A percentile compares a stretch with the other conserved stretches of the same genome.
Evolutionary conservation across 53 echinoderm and acorn worm species (phyloP).

Genomic region (Apostichopus leukothele): DNA sequence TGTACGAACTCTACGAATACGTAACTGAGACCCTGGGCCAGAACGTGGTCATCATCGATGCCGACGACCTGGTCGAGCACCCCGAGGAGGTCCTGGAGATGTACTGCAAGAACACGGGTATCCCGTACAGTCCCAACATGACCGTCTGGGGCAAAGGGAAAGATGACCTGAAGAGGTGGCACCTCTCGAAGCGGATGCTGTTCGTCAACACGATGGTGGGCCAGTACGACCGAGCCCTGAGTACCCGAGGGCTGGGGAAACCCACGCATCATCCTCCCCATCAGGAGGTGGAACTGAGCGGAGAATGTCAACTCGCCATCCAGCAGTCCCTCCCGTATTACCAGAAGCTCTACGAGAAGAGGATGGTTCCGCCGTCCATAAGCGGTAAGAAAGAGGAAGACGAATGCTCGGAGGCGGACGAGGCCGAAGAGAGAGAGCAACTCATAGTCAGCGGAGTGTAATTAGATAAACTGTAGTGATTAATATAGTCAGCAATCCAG

Average conservation of each 20-base stretch:
- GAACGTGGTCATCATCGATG: constrained; percentile 84
- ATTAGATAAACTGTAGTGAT: too few species aligned
- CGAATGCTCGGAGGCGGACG: constrained; percentile 1
- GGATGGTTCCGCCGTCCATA: constrained; percentile 54
- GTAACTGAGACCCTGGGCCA: constrained; percentile 72
- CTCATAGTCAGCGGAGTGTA: not conserved
- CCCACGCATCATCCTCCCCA: constrained; percentile 53
- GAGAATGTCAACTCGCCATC: constrained; percentile 61
- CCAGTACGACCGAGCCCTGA: constrained; percentile 88
- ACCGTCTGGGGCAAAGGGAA: constrained; percentile 69
- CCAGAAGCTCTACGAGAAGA: constrained; percentile 72
- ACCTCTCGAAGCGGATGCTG: constrained; percentile 81
- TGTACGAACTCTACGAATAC: constrained; percentile 71
- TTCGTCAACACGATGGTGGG: constrained; percentile 84
- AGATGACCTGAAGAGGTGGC: constrained; percentile 79
- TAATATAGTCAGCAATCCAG: too few species aligned
- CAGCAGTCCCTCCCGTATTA: constrained; percentile 70
- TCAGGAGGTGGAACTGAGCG: constrained; percentile 53
- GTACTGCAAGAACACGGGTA: constrained; percentile 81
- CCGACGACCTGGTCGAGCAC: constrained; percentile 81
- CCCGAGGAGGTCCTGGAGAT: constrained; percentile 69
- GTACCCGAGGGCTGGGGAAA: constrained; percentile 64
- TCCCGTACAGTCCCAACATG: constrained; percentile 73
- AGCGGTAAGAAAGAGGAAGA: constrained; percentile 28
- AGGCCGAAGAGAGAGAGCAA: constrained; percentile 24